Evolutionary conservation across 64 coral and sea anemone genomes (phyloP).

Genomic region (Actinia equina): DNA sequence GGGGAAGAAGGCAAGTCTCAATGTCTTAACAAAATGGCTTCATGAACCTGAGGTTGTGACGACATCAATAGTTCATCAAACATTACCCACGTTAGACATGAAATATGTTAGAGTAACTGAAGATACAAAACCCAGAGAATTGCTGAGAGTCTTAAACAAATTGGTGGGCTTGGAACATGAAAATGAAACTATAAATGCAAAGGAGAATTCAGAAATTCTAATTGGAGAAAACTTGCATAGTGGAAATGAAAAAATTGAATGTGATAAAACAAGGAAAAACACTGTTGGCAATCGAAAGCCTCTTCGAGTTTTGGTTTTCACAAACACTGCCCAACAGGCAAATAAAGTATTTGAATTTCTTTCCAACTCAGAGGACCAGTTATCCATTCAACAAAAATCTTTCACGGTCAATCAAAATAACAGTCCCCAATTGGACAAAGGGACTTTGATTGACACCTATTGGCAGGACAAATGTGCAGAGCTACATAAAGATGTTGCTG

Average conservation of each 20-base stretch:
- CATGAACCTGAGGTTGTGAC: constrained; percentile 44
- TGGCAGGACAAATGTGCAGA: constrained; percentile 42
- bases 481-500: constrained; percentile 57
- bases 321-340: constrained; percentile 59
- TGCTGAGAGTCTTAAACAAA: constrained; percentile 54
- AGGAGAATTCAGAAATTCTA: neutral
- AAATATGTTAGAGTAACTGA: constrained; percentile 58
- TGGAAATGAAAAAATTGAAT: neutral
- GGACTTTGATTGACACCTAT: neutral
- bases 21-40: constrained; percentile 65
- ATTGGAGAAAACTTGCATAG: neutral
- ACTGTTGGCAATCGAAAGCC: neutral
- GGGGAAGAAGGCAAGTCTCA: constrained; percentile 61
- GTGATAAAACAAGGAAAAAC: neutral
- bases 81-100: constrained; percentile 52
- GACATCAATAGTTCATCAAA: constrained; percentile 70
- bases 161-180: neutral
- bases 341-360: constrained; percentile 66
- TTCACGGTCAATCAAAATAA: neutral
- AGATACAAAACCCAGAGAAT: constrained; percentile 48
- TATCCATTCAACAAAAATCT: neutral
- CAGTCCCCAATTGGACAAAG: neutral
- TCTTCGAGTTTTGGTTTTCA: constrained; percentile 79
- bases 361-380: neutral
- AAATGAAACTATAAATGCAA: neutral